Evolutionary conservation across 1,140 invertebrate species (phyloP).

Genomic region (Sminthurides bifidus): DNA sequence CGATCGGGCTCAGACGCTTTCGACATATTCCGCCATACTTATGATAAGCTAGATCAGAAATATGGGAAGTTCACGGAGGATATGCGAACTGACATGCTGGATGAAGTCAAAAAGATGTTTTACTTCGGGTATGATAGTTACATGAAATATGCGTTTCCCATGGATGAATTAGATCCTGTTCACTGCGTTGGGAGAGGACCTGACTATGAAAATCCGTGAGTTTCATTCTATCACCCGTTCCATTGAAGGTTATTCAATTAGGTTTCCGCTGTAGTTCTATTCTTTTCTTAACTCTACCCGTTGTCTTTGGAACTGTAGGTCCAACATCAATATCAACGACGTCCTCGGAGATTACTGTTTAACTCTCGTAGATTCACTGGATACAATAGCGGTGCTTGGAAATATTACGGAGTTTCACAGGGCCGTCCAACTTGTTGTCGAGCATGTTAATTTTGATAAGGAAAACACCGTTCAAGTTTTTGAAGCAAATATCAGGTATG

Average conservation of each 20-base stretch:
- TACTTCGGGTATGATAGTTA: conserved; percentile 55
- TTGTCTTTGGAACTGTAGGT: conserved; percentile 38
- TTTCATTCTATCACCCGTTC: conserved; percentile 10
- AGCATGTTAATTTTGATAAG: conserved; percentile 52
- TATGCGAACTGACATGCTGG: conserved; percentile 35
- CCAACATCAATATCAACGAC: conserved; percentile 63
- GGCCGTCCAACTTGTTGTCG: conserved; percentile 49
- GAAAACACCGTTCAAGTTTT: conserved; percentile 56
- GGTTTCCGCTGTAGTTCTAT: neutral
- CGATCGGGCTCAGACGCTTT: conserved; percentile 20
- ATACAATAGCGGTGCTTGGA: conserved; percentile 52
- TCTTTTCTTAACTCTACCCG: neutral
- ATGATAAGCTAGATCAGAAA: conserved; percentile 39
- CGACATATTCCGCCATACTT: conserved; percentile 36
- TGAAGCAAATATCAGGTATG: conserved; percentile 53
- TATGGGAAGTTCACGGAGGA: conserved; percentile 39
- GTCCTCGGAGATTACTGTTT: conserved; percentile 57
- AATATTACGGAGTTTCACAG: conserved; percentile 50
- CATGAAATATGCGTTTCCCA: conserved; percentile 52
- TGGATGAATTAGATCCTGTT: conserved; percentile 54
- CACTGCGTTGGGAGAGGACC: conserved; percentile 44
- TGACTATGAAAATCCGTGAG: conserved; percentile 51
- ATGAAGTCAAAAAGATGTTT: conserved; percentile 44
- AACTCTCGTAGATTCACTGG: conserved; percentile 54
- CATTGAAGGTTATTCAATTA: neutral